Conservation (phyloP, 2,113 vertebrate species). For the Thinocorus orbignyianus region DNA sequence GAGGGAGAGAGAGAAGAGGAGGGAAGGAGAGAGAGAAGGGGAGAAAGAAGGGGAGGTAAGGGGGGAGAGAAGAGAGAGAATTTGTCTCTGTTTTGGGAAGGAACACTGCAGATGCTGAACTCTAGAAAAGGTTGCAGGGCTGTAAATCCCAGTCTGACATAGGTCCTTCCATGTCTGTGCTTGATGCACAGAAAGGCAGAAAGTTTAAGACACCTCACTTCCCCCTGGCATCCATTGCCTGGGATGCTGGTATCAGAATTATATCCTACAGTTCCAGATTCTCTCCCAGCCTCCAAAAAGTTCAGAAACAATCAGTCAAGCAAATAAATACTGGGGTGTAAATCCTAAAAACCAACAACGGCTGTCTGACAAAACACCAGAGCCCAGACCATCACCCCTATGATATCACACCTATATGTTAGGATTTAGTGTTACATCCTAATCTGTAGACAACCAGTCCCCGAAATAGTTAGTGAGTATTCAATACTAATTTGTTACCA, state of each 20-base stretch:
- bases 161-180: background rate
- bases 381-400: background rate
- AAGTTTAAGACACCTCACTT: background rate
- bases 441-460: background rate
- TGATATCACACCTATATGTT: no score
- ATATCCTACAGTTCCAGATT: background rate
- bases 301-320: background rate
- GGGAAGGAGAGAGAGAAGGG: no score
- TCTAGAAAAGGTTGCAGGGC: background rate
- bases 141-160: background rate
- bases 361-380: background rate
- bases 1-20: no score
- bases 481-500: background rate
- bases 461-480: background rate
- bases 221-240: background rate
- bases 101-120: background rate
- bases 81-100: background rate
- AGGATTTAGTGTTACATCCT: background rate
- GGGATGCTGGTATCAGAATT: background rate
- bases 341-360: background rate
- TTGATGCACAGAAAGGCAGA: background rate
- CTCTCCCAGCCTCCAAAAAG: background rate
- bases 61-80: no score
- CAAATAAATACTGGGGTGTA: background rate
- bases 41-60: no score